A percentile compares a stretch with the other conserved stretches of the same genome.
Conservation (phyloP, 1,140 invertebrate genomes). For the Bombyx mori region DNA sequence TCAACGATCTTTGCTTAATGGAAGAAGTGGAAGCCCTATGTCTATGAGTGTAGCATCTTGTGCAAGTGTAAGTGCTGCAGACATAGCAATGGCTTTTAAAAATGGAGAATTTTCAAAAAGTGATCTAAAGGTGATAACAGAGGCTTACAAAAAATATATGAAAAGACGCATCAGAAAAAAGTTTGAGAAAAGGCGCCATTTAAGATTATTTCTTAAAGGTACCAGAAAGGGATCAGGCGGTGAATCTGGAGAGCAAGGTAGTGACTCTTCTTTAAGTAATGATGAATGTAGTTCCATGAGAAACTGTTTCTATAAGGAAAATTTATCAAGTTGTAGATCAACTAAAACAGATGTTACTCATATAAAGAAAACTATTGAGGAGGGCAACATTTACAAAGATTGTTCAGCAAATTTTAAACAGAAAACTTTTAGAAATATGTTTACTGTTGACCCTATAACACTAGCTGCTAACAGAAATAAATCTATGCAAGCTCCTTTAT, state of each 20-base stretch:
- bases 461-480: constrained; percentile 6
- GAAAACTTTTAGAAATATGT: constrained; percentile 27
- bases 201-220: constrained; percentile 29
- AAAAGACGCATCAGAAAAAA: constrained; percentile 32
- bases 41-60: constrained; percentile 17
- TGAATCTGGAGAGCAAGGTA: constrained; percentile 46
- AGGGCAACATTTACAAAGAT: constrained; percentile 30
- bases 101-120: constrained; percentile 41
- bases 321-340: constrained; percentile 24
- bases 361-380: constrained; percentile 22
- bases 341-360: constrained; percentile 21
- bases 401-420: constrained; percentile 31
- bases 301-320: constrained; percentile 30
- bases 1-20: constrained; percentile 26
- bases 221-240: constrained; percentile 28
- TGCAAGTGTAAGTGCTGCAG: constrained; percentile 35
- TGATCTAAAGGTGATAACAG: constrained; percentile 42
- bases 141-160: constrained; percentile 39
- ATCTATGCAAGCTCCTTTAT: constrained; percentile 3
- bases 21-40: constrained; percentile 40
- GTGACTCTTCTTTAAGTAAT: constrained; percentile 47
- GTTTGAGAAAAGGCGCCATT: constrained; percentile 38
- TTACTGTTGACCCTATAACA: constrained; percentile 8
- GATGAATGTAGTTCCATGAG: constrained; percentile 41
- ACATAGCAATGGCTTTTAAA: constrained; percentile 46